Evolutionary conservation across 2,113 vertebrate genomes (phyloP).

Genomic region (Ceyx cyanopectus): DNA sequence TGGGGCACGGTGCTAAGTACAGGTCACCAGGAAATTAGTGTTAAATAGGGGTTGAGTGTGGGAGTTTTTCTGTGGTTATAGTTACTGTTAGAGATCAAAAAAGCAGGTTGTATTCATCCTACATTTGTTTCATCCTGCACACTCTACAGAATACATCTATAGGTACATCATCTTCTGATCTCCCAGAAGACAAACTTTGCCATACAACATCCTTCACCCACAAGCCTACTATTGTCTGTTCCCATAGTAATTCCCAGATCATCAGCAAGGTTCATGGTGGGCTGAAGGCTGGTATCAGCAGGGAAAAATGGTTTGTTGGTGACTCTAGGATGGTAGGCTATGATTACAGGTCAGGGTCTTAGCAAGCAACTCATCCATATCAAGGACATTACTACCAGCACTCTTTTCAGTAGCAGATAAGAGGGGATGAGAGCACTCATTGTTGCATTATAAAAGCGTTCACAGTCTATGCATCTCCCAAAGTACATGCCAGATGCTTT

Average conservation of each 20-base stretch:
- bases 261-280: not conserved
- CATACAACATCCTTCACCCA: not conserved
- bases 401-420: not conserved
- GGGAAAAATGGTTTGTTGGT: not conserved
- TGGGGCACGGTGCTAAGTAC: not conserved
- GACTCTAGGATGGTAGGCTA: not conserved
- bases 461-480: not conserved
- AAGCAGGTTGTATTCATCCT: not conserved
- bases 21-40: not conserved
- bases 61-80: not conserved
- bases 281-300: not conserved
- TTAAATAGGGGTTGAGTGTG: not conserved
- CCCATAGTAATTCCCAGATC: not conserved
- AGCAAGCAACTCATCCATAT: not conserved
- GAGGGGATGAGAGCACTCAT: not conserved
- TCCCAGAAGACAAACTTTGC: not conserved
- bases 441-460: not conserved
- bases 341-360: not conserved
- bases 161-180: not conserved
- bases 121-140: not conserved
- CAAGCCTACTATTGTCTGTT: not conserved
- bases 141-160: not conserved
- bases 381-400: not conserved
- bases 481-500: not conserved
- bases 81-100: not conserved